A percentile compares a stretch with the other conserved stretches of the same genome.
Conservation (phyloP, 2,797 vertebrate species). For the Crypturellus tataupa region DNA sequence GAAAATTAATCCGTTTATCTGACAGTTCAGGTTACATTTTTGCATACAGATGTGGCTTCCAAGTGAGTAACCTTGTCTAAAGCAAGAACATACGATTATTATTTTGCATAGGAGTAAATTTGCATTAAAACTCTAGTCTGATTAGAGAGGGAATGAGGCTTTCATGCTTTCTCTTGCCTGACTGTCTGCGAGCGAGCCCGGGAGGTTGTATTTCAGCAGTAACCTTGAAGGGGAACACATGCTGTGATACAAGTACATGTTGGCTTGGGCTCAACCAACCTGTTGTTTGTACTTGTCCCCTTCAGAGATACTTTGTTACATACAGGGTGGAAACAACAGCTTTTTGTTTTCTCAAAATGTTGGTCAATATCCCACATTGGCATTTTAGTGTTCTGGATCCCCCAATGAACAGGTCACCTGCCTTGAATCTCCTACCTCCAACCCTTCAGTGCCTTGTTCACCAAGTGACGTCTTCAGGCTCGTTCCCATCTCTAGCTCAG, state of each 20-base stretch:
- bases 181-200: background rate
- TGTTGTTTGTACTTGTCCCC: background rate
- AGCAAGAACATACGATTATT: background rate
- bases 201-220: background rate
- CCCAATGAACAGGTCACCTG: background rate
- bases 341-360: background rate
- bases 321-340: background rate
- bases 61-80: background rate
- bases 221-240: background rate
- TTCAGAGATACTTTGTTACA: accelerated
- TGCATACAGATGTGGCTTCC: background rate
- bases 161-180: background rate
- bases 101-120: background rate
- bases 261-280: background rate
- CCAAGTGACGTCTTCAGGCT: background rate
- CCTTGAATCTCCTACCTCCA: background rate
- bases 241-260: background rate
- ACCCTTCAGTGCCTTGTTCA: background rate
- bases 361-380: background rate
- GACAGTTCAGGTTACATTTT: background rate
- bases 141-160: background rate
- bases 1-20: background rate
- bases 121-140: background rate
- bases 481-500: background rate
- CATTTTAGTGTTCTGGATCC: background rate